phyloP scores from a whole-genome alignment of 2,888 invertebrate genomes.

The Limenitis camilla region DNA sequence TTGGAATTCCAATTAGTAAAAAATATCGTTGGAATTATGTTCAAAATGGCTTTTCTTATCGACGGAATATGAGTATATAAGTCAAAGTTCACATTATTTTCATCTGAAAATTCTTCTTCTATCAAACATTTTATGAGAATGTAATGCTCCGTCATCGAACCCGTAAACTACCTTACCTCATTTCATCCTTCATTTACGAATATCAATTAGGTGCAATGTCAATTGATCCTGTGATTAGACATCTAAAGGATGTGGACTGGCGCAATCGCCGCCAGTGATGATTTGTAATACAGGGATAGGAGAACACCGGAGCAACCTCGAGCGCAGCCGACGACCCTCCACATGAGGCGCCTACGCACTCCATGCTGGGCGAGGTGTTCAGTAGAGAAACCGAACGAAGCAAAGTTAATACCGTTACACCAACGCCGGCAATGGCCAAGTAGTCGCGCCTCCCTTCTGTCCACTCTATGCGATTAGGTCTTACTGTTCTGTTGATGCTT shows the following conservation, averaged over 20 bases:
- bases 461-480: conserved; percentile 71
- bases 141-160: conserved; percentile 24
- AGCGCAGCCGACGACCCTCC: conserved; percentile 69
- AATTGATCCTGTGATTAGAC: conserved; percentile 10
- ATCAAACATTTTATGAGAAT: background rate
- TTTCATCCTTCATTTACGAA: conserved; percentile 11
- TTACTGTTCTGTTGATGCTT: conserved; percentile 70
- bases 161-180: conserved; percentile 5
- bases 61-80: no score
- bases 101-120: background rate
- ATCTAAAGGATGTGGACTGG: conserved; percentile 14
- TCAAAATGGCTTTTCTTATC: no score
- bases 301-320: conserved; percentile 60
- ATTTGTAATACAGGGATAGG: conserved; percentile 75
- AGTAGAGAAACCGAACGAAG: conserved; percentile 78
- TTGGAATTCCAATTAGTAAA: no score
- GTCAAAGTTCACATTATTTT: background rate
- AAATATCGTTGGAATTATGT: no score
- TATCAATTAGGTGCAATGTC: conserved; percentile 18
- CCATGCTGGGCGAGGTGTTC: conserved; percentile 88
- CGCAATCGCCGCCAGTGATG: conserved; percentile 58
- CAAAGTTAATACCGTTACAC: conserved; percentile 76
- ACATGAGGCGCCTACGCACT: conserved; percentile 84
- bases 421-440: conserved; percentile 69
- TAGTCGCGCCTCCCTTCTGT: conserved; percentile 72